phyloP scores from a whole-genome alignment of 2,888 invertebrate genomes.

The Calliscelio sp. region DNA sequence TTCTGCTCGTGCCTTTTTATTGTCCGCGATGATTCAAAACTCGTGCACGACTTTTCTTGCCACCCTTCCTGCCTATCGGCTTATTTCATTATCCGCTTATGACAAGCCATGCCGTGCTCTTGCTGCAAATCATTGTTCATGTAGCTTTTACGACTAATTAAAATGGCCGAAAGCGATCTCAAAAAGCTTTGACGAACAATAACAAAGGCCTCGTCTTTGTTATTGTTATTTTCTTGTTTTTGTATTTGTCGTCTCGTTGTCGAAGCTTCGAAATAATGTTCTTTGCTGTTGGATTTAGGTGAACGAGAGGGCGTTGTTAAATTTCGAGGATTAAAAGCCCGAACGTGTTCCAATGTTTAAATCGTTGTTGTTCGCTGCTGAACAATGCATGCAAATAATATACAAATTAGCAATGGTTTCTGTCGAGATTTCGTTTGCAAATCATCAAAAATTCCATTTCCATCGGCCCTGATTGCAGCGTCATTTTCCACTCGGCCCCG shows the following conservation, averaged over 20 bases:
- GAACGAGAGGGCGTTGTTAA: neutral
- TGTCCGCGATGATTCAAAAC: conserved; percentile 28
- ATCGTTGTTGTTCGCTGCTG: too few relatives aligned
- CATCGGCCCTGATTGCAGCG: neutral
- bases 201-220: conserved; percentile 2
- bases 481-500: conserved; percentile 17
- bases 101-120: neutral
- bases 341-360: too few relatives aligned
- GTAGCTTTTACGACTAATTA: conserved; percentile 51
- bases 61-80: neutral
- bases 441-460: neutral
- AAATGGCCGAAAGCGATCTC: conserved; percentile 45
- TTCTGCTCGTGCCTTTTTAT: conserved; percentile 25
- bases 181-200: conserved; percentile 22
- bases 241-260: neutral
- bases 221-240: conserved; percentile 21
- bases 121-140: neutral
- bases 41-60: neutral
- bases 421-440: too few relatives aligned
- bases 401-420: too few relatives aligned
- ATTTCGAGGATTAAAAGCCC: neutral
- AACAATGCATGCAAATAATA: too few relatives aligned
- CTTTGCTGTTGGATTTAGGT: neutral
- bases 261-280: neutral
- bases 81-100: conserved; percentile 24